Conservation (phyloP, 2,888 invertebrate genomes). For the Oasisia sp. region DNA sequence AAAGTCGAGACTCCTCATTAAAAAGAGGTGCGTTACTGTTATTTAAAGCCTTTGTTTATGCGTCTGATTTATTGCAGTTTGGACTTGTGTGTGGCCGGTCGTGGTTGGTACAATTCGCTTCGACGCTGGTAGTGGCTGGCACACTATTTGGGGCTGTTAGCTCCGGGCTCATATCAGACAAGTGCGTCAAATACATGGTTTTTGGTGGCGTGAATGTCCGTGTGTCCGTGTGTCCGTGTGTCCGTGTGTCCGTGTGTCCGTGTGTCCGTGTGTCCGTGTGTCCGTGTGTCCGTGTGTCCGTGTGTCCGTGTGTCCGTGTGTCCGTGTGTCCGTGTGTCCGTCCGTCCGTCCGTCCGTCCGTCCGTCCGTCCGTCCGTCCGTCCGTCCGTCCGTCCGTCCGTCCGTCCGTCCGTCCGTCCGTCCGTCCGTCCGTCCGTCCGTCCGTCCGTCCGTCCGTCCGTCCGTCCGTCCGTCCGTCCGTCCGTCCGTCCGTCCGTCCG, state of each 20-base stretch:
- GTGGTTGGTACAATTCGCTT: conserved; percentile 38
- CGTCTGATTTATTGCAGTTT: conserved; percentile 26
- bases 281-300: neutral
- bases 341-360: too few relatives aligned
- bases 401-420: too few relatives aligned
- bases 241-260: neutral
- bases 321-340: neutral
- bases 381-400: too few relatives aligned
- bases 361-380: too few relatives aligned
- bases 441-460: too few relatives aligned
- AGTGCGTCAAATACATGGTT: too few relatives aligned
- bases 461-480: too few relatives aligned
- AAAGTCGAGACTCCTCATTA: neutral
- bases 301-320: neutral
- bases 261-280: neutral
- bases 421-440: too few relatives aligned
- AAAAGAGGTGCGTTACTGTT: neutral
- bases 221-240: neutral
- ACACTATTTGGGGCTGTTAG: conserved; percentile 33
- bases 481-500: too few relatives aligned
- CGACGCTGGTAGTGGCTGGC: conserved; percentile 37
- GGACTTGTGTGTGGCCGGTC: conserved; percentile 33
- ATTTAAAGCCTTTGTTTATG: neutral
- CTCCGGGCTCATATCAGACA: conserved; percentile 36
- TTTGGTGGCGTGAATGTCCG: too few relatives aligned